These are phyloP conservation scores for Sterrhoptilus dennistouni DNA, from an alignment of 2,113 vertebrate genomes.

Conservation along the genomic window DNA sequence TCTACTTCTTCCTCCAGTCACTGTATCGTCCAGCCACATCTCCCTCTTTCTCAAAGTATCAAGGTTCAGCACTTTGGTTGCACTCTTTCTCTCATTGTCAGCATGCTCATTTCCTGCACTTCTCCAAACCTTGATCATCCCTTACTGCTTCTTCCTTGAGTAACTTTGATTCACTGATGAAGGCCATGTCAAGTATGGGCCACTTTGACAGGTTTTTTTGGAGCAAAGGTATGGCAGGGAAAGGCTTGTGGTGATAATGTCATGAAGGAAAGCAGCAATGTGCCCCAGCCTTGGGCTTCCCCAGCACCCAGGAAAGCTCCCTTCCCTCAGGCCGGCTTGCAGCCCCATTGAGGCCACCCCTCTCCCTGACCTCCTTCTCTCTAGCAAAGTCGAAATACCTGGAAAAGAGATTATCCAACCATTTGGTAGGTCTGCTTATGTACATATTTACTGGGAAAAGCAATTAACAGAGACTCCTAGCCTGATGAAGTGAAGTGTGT, in stretches of 20 bases:
- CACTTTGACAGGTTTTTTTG: accelerated
- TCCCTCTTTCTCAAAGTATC: background rate
- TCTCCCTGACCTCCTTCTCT: background rate
- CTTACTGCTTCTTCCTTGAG: background rate
- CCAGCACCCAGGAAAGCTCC: background rate
- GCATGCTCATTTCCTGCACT: background rate
- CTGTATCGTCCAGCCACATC: background rate
- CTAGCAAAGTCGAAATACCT: background rate
- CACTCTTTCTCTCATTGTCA: background rate
- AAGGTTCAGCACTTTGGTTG: background rate
- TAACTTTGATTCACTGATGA: background rate
- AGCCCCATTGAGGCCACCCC: background rate
- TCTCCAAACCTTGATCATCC: background rate
- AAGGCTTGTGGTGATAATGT: background rate
- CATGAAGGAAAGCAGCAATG: background rate
- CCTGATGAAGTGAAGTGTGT: accelerated
- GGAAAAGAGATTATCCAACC: background rate
- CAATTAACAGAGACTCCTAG: background rate
- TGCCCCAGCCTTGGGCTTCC: background rate
- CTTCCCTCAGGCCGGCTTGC: background rate
- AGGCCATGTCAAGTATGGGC: background rate
- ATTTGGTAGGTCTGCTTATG: background rate
- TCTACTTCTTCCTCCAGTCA: background rate
- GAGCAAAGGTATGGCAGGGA: accelerated
- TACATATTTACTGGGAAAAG: background rate